Evolutionary conservation across 2,888 invertebrate species (phyloP), one percentile per base, ranked within the genome.

Genomic region (Orthosia gracilis): DNA sequence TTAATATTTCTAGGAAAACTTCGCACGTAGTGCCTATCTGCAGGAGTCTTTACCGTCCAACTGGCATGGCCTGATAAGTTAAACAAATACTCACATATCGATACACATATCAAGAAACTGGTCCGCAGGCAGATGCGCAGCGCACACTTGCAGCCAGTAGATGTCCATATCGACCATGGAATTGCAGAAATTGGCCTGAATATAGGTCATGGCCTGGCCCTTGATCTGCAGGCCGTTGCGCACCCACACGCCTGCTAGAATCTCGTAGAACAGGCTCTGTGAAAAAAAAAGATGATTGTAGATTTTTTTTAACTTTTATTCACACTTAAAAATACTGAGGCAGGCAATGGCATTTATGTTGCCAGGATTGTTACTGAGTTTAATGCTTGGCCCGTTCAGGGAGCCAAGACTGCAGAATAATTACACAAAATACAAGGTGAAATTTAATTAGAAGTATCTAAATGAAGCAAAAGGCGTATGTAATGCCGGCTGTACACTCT

Each of bases 161-260:
- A 99, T 97, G 96, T 99, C 99, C 91, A 99, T 98, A 94, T 99
- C 99, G 17, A 99, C 99, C 99, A 99, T 99, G 17, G 99, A 99
- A 96, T 99, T 99, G 96, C 99, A 99, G 96, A 99, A 99, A 96
- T 99, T 99, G 87, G 99, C 99, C 95, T 99, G 99, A 90, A 99
- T 99, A 95, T 99, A 99, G 23, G 99, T 99, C 99, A 99, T 99
- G 52, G 99, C 99, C 95, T 99, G 99, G n/a, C 99, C 99, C 94
- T 99, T 99, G 91, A 99, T 99, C 97, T 99, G 99, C 15, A 99
- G 97, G 0, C 99, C 99, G 95, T 99, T 99, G 82, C 99, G 97
- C 69, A 99, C 99, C 99, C 99, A 99, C 91, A 99, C 97, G 13
- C 99, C 99, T 78, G 98, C 98, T 77, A 99, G 97, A 89, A 99